Evolutionary conservation across 2,797 vertebrate genomes (phyloP).

Genomic region (Lophotriccus pileatus): DNA sequence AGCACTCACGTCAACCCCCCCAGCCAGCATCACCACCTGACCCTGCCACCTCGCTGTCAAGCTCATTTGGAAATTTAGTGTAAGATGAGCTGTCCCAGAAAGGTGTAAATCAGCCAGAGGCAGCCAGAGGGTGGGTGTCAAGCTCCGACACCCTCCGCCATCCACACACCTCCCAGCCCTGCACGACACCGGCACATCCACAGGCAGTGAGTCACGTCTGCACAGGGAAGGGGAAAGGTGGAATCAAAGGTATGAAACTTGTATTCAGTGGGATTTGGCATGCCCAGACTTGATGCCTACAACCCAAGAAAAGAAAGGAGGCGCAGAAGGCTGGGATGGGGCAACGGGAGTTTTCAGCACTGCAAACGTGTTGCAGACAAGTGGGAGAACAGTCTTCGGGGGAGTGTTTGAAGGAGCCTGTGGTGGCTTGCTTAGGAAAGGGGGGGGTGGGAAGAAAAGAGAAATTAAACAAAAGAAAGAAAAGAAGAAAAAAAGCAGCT

Average conservation of each 20-base stretch:
- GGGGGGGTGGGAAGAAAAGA: background rate
- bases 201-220: background rate
- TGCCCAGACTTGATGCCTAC: slow-evolving; percentile 29
- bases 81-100: background rate
- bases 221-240: background rate
- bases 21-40: background rate
- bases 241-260: background rate
- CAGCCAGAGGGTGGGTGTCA: background rate
- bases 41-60: background rate
- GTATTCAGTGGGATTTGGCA: background rate
- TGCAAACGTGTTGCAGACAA: background rate
- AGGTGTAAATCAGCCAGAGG: background rate
- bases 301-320: background rate
- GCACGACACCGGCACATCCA: background rate
- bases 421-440: slow-evolving; percentile 8
- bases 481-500: background rate
- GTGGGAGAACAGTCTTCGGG: background rate
- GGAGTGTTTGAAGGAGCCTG: background rate
- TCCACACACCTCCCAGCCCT: fast-evolving
- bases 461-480: background rate
- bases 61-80: background rate
- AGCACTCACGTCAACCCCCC: fast-evolving
- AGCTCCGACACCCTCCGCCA: background rate
- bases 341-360: background rate
- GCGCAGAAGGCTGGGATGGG: background rate